A percentile compares a stretch with the other conserved stretches of the same genome.
Conservation (phyloP, 2,888 invertebrate species). For the Pheosia gnoma region DNA sequence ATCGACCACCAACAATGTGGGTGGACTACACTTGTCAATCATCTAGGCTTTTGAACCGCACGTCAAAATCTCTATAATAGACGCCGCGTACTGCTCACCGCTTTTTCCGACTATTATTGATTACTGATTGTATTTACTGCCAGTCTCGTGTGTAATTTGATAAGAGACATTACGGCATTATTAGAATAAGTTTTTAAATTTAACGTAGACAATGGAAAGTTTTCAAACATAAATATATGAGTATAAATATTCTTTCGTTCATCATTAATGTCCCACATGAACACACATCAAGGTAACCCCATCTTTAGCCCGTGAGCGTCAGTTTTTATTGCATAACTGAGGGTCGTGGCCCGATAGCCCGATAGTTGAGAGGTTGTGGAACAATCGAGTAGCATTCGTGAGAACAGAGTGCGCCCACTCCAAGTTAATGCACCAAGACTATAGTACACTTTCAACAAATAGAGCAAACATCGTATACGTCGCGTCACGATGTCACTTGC, state of each 20-base stretch:
- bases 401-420: slow-evolving; percentile 64
- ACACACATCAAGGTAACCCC: slow-evolving; percentile 27
- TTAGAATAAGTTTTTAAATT: no score
- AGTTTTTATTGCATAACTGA: slow-evolving; percentile 60
- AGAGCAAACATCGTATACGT: slow-evolving; percentile 34
- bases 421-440: slow-evolving; percentile 51
- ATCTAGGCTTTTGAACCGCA: slow-evolving; percentile 37
- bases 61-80: slow-evolving; percentile 55
- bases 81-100: slow-evolving; percentile 26
- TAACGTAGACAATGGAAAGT: no score
- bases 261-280: slow-evolving; percentile 36
- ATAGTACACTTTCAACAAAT: slow-evolving; percentile 42
- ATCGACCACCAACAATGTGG: slow-evolving; percentile 68
- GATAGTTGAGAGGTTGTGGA: slow-evolving; percentile 74
- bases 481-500: slow-evolving; percentile 35
- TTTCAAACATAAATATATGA: no score
- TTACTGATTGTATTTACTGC: slow-evolving; percentile 38
- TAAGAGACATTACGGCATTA: slow-evolving; percentile 6
- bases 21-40: slow-evolving; percentile 71
- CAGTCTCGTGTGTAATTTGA: slow-evolving; percentile 35
- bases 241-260: background rate
- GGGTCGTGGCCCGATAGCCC: slow-evolving; percentile 75
- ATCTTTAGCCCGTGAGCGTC: slow-evolving; percentile 48
- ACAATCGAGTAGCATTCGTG: slow-evolving; percentile 76
- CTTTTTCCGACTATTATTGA: slow-evolving; percentile 38